Evolutionary conservation across 2,888 invertebrate species (phyloP), one percentile per base, ranked within the genome.

Genomic region (Morpho achilles): DNA sequence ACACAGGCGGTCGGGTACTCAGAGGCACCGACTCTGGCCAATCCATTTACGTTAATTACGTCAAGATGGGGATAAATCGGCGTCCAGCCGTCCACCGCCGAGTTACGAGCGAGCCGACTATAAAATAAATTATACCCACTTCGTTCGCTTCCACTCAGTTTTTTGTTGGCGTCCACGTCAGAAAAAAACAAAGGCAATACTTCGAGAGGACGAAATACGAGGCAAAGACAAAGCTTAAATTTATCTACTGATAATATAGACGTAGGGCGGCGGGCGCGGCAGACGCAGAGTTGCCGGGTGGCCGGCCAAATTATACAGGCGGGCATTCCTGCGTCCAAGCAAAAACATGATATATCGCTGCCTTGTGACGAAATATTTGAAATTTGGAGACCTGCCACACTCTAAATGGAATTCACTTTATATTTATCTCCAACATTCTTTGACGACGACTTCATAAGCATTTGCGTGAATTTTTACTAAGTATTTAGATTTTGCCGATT

Each of bases 161-260:
- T 90, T 90, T 90, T 88, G 87, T 89, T 81, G 81, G 81, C 82
- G 76, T 79, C 80, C 83, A 77, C 76, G 75, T 80, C 78, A 77
- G 80, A 80, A 84, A 83, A 82, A 82, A 82, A 85, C 80, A 86
- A 89, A 88, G 85, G 85, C 80, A 76, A 86, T 86, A 84, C 84
- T 80, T 87, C 80, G 80, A 84, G 85, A 87, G 87, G 86, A 88
- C 90, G 88, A 89, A 87, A 88, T 89, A 88, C 87, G 88, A 89
- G 83, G 85, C 88, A 89, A 89, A 90, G 90, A 90, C 90, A 89
- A 88, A 87, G 88, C 87, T 86, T 82, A 84, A 89, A 90, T 88
- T 88, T 90, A 90, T 90, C 89, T 89, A 90, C 89, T 88, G 90
- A 90, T 90, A 89, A 90, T 90, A 87, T 90, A 90, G 90, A 89